phyloP scores from a whole-genome alignment of 2,113 vertebrate species.

The Odocoileus virginianus region DNA sequence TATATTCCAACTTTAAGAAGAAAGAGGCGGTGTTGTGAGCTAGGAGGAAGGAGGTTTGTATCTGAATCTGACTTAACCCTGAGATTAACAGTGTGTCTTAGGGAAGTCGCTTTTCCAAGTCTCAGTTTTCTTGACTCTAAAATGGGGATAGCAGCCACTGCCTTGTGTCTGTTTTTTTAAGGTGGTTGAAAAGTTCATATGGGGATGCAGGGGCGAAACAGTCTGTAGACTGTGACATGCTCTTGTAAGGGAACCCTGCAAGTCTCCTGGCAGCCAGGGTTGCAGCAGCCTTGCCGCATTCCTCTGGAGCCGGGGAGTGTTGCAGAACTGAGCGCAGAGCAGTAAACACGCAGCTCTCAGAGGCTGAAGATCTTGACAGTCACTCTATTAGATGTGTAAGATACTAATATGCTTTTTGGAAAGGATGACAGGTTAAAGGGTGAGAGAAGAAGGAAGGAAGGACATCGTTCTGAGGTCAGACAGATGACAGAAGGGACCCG shows the following conservation, averaged over 20 bases:
- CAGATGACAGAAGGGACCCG: neutral
- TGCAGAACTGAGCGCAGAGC: neutral
- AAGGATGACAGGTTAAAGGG: neutral
- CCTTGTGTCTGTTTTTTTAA: neutral
- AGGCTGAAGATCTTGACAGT: neutral
- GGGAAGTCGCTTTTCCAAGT: neutral
- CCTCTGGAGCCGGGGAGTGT: neutral
- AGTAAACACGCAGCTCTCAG: neutral
- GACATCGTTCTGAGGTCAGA: neutral
- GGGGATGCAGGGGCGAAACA: neutral
- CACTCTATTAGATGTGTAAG: neutral
- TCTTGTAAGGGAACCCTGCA: neutral
- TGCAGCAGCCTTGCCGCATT: neutral
- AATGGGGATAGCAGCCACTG: neutral
- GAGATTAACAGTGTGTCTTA: neutral
- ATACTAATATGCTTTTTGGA: neutral
- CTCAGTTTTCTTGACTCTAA: constrained; percentile 24
- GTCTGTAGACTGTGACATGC: neutral
- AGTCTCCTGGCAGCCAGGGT: neutral
- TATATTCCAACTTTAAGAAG: neutral
- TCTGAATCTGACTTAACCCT: neutral
- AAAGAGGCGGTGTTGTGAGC: neutral
- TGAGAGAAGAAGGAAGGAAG: neutral
- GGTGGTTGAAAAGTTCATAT: neutral
- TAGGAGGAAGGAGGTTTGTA: neutral